Percentiles rank a stretch among this genome's conserved stretches.
Evolutionary conservation across 2,797 vertebrate genomes (phyloP).

Genomic region (Melopsittacus undulatus): DNA sequence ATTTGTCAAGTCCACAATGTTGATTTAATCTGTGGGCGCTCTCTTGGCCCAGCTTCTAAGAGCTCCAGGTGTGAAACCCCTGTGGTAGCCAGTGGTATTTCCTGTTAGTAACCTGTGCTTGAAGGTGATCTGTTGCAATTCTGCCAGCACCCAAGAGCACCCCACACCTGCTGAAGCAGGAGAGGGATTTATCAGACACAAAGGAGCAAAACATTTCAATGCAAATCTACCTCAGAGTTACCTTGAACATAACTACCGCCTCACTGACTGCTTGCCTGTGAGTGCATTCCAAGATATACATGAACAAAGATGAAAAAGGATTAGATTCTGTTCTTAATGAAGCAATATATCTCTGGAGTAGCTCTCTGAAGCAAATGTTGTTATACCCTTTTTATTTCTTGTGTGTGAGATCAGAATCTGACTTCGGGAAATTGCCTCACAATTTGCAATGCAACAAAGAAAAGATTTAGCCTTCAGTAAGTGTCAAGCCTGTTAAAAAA

Average conservation of each 20-base stretch:
- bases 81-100: background rate
- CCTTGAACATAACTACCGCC: fast-evolving
- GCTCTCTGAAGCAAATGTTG: background rate
- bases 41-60: background rate
- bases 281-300: fast-evolving
- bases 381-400: background rate
- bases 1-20: background rate
- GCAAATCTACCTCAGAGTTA: background rate
- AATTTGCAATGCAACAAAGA: background rate
- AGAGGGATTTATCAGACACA: background rate
- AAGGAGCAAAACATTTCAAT: background rate
- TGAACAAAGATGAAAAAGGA: background rate
- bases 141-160: background rate
- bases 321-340: background rate
- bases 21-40: background rate
- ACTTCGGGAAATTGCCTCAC: background rate
- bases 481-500: background rate
- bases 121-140: background rate
- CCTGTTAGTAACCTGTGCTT: background rate
- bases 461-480: background rate
- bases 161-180: background rate
- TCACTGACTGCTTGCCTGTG: background rate
- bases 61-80: background rate
- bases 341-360: background rate
- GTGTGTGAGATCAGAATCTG: background rate